A percentile compares a stretch with the other conserved stretches of the same genome.
These are phyloP conservation scores for Ormyrus rosae DNA, from an alignment of 2,888 invertebrate genomes.

Conservation along the genomic window DNA sequence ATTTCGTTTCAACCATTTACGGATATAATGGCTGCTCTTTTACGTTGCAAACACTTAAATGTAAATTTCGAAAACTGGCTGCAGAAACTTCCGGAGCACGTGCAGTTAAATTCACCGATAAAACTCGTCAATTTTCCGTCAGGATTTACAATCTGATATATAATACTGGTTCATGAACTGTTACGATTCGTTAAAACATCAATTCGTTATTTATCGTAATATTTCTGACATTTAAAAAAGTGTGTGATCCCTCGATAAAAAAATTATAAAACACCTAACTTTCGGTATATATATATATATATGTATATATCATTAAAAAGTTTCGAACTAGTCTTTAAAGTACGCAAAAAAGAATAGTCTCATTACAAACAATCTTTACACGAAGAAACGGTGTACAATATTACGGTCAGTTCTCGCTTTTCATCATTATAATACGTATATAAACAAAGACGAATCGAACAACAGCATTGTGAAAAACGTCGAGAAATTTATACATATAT, in stretches of 20 bases:
- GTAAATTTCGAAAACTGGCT: too few relatives aligned
- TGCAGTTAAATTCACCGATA: too few relatives aligned
- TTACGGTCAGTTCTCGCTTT: not conserved
- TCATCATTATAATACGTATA: conserved; percentile 24
- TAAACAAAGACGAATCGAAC: conserved; percentile 36
- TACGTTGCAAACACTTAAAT: too few relatives aligned
- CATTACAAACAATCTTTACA: too few relatives aligned
- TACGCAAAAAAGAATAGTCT: conserved; percentile 10
- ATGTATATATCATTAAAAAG: not conserved
- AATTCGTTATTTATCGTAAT: not conserved
- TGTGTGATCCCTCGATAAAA: not conserved
- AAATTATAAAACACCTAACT: too few relatives aligned
- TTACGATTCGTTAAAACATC: conserved; percentile 30
- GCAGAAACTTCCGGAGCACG: too few relatives aligned
- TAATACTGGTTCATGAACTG: conserved; percentile 41
- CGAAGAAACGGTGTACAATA: too few relatives aligned
- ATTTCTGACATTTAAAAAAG: conserved; percentile 3
- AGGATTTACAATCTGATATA: not conserved
- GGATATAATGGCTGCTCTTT: too few relatives aligned
- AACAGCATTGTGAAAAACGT: conserved; percentile 31
- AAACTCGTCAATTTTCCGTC: too few relatives aligned
- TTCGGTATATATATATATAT: too few relatives aligned
- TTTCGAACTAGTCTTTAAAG: too few relatives aligned
- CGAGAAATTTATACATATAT: conserved; percentile 38
- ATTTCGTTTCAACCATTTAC: too few relatives aligned